These are phyloP conservation scores for Steinernema scapterisci DNA, from an alignment of 2,888 invertebrate species.

Conservation along the genomic window DNA sequence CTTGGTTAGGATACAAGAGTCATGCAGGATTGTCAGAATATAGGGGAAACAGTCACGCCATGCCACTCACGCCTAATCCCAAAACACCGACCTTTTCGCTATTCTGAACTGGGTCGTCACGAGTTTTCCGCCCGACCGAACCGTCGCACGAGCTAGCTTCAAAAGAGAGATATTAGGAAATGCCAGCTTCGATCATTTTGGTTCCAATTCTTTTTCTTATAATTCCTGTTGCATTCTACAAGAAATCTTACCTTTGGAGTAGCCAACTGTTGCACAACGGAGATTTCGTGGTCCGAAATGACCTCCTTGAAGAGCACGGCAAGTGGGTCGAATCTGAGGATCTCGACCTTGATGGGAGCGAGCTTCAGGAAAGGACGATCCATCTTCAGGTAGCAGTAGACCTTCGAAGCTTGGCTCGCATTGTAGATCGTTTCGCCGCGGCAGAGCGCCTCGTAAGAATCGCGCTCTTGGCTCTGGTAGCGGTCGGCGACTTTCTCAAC, in stretches of 20 bases:
- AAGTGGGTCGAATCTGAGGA: slow-evolving; percentile 57
- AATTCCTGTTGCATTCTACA: neutral
- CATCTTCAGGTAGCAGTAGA: slow-evolving; percentile 64
- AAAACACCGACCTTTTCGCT: slow-evolving; percentile 47
- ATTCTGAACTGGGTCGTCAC: slow-evolving; percentile 52
- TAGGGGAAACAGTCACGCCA: neutral
- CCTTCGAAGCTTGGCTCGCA: slow-evolving; percentile 48
- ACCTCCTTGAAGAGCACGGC: slow-evolving; percentile 73
- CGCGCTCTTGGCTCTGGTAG: slow-evolving; percentile 68
- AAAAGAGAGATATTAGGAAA: slow-evolving; percentile 9
- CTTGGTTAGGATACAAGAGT: slow-evolving; percentile 4
- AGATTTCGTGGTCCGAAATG: slow-evolving; percentile 84
- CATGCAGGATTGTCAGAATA: slow-evolving; percentile 6
- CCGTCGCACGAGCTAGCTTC: slow-evolving; percentile 53
- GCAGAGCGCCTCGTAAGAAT: slow-evolving; percentile 71
- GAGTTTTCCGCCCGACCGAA: slow-evolving; percentile 46
- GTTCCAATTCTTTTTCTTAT: too few relatives aligned
- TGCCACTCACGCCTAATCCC: neutral
- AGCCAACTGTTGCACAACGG: slow-evolving; percentile 81
- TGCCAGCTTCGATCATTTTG: too few relatives aligned
- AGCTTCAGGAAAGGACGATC: slow-evolving; percentile 61
- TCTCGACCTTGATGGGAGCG: slow-evolving; percentile 63
- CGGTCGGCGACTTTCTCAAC: slow-evolving; percentile 70
- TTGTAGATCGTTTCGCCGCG: slow-evolving; percentile 72
- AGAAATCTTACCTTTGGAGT: slow-evolving; percentile 77